These are phyloP conservation scores for Tuta absoluta DNA, from an alignment of 2,888 invertebrate species.

Conservation along the genomic window DNA sequence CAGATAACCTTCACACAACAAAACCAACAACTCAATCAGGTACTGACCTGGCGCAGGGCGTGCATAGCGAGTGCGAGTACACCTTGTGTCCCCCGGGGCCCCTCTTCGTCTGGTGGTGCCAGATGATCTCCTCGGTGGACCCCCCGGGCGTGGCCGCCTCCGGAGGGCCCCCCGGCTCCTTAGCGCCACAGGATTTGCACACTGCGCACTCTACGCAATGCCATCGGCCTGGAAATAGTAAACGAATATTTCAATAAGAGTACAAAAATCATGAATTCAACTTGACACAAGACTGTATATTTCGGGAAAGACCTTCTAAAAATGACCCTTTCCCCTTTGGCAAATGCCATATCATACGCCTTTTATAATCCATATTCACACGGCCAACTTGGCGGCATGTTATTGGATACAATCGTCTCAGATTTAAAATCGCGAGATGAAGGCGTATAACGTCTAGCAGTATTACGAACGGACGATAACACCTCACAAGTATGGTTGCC, in stretches of 20 bases:
- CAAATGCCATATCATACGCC: no score
- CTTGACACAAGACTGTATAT: no score
- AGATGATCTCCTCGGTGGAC: constrained; percentile 42
- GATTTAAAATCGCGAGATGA: no score
- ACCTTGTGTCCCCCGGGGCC: constrained; percentile 75
- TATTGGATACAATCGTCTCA: no score
- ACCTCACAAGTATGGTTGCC: no score
- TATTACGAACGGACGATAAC: no score
- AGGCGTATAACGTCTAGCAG: no score
- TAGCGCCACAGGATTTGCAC: constrained; percentile 83
- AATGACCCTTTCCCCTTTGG: no score
- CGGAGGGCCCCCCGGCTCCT: constrained; percentile 68
- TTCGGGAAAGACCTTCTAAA: no score
- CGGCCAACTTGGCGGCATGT: no score
- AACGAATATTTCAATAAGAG: background rate
- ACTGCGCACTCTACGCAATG: constrained; percentile 91
- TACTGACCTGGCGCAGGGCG: constrained; percentile 85
- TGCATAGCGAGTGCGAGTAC: constrained; percentile 84
- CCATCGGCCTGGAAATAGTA: constrained; percentile 84
- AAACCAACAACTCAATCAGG: background rate
- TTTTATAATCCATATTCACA: no score
- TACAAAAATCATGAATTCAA: no score
- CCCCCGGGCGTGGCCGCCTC: constrained; percentile 38
- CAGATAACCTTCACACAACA: background rate
- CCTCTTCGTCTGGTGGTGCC: constrained; percentile 78